A percentile compares a stretch with the other conserved stretches of the same genome.
phyloP scores from a whole-genome alignment of 2,113 vertebrate species.

The Noturus placidus region DNA sequence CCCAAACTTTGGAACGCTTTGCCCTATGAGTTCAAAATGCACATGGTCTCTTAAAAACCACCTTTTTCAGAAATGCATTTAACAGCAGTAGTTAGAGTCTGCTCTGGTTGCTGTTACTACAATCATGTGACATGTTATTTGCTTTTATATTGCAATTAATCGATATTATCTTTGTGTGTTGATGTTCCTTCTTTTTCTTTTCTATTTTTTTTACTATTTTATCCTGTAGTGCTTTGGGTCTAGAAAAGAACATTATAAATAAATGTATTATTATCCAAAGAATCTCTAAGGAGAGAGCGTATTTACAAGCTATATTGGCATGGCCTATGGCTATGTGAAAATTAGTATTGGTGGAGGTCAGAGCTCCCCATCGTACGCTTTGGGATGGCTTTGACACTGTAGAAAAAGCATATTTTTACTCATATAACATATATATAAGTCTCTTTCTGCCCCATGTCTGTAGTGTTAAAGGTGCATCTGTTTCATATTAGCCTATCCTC shows the following conservation, averaged over 20 bases:
- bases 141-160: not conserved
- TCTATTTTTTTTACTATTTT: no score
- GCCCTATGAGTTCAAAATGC: not conserved
- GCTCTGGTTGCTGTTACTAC: not conserved
- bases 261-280: not conserved
- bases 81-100: not conserved
- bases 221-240: not conserved
- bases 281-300: no score
- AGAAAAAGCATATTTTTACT: conserved; percentile 24
- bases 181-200: not conserved
- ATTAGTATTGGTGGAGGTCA: conserved; percentile 63
- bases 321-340: conserved; percentile 54
- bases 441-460: conserved; percentile 24
- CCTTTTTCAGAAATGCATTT: not conserved
- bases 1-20: not conserved
- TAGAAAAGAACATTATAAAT: not conserved
- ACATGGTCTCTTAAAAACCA: not conserved
- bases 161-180: not conserved
- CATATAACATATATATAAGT: not conserved
- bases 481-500: conserved; percentile 65
- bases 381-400: conserved; percentile 21
- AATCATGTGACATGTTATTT: not conserved
- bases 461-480: conserved; percentile 65
- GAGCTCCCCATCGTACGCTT: conserved; percentile 43
- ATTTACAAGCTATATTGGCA: not conserved